These are phyloP conservation scores for Halcyon leucocephala DNA, from an alignment of 2,797 vertebrate species.

Conservation along the genomic window DNA sequence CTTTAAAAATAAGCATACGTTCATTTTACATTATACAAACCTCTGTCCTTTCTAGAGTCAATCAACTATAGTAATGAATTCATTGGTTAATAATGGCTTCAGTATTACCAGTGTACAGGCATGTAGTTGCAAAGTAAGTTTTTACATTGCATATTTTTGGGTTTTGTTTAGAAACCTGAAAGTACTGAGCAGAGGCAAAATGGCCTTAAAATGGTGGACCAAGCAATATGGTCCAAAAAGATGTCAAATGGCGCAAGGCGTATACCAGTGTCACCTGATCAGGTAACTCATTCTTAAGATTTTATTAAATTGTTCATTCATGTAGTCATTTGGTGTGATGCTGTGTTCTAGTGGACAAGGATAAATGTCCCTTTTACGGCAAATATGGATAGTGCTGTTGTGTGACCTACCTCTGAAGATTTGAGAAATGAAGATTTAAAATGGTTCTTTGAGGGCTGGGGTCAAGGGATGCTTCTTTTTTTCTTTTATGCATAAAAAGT, in stretches of 20 bases:
- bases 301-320: neutral
- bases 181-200: constrained; percentile 96
- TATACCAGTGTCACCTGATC: constrained; percentile 93
- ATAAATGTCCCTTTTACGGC: neutral
- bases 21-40: neutral
- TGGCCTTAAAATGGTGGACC: constrained; percentile 98
- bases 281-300: constrained; percentile 78
- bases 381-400: neutral
- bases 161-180: constrained; percentile 88
- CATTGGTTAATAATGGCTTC: neutral
- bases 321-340: neutral
- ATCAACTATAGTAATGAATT: neutral
- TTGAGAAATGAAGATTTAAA: neutral
- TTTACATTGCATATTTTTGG: neutral
- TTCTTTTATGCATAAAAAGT: neutral
- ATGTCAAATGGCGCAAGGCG: constrained; percentile 96
- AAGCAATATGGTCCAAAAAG: constrained; percentile 99
- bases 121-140: neutral
- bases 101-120: neutral
- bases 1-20: neutral
- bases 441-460: accelerated
- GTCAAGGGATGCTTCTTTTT: neutral
- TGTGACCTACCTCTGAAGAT: neutral
- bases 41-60: neutral
- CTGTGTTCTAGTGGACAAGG: neutral